Conservation (phyloP, 2,113 vertebrate genomes). For the Lutjanus erythropterus region DNA sequence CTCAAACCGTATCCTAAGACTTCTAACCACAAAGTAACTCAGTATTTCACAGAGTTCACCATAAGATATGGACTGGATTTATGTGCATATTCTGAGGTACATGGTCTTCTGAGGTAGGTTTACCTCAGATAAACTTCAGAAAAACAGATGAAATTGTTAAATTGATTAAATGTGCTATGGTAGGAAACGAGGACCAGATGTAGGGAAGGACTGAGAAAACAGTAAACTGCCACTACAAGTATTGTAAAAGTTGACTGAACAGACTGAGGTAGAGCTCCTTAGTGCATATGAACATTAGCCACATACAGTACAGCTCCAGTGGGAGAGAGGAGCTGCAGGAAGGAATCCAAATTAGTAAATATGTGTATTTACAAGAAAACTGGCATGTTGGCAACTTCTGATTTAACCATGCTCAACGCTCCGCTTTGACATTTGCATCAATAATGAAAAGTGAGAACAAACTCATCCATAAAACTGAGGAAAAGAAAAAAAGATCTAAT, state of each 20-base stretch:
- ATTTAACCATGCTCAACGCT: neutral
- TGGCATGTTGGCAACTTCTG: neutral
- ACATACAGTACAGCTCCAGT: neutral
- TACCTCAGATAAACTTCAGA: neutral
- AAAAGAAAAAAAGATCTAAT: neutral
- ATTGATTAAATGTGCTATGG: neutral
- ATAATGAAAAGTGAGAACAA: neutral
- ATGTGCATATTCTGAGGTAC: neutral
- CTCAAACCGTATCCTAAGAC: neutral
- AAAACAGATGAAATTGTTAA: neutral
- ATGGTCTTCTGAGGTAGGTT: neutral
- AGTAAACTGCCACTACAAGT: neutral
- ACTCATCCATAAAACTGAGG: neutral
- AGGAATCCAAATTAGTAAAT: too few relatives aligned
- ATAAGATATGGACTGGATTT: neutral
- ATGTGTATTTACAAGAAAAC: conserved; percentile 19
- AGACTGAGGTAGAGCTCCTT: neutral
- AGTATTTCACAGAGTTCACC: neutral
- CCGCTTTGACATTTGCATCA: conserved; percentile 14
- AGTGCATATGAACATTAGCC: neutral
- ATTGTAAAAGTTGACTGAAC: neutral
- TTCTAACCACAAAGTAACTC: neutral
- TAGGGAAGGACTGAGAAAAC: neutral
- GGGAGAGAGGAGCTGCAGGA: conserved; percentile 3
- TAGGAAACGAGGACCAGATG: neutral